These are phyloP conservation scores for Cotesia glomerata DNA, from an alignment of 1,140 invertebrate genomes.

Conservation along the genomic window DNA sequence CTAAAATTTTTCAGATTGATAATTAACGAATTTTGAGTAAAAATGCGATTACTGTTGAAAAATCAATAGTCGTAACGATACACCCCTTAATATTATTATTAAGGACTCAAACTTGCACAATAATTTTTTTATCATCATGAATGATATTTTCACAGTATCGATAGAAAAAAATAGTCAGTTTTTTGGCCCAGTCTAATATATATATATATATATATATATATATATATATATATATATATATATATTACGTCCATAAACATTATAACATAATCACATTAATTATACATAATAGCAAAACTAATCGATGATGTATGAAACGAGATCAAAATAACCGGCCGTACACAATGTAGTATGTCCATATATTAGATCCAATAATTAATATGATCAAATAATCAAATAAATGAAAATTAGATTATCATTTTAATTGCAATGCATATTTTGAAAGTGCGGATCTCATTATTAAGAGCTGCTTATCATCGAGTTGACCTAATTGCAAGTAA, in stretches of 20 bases:
- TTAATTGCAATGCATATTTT: constrained; percentile 21
- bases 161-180: too few relatives aligned
- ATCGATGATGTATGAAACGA: not conserved
- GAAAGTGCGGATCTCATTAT: constrained; percentile 13
- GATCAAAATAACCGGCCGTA: not conserved
- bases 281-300: not conserved
- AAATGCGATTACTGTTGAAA: too few relatives aligned
- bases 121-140: too few relatives aligned
- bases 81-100: too few relatives aligned
- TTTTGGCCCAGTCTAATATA: too few relatives aligned
- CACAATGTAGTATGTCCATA: not conserved
- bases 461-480: constrained; percentile 4
- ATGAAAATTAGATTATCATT: constrained; percentile 11
- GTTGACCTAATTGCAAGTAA: constrained; percentile 16
- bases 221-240: not conserved
- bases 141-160: too few relatives aligned
- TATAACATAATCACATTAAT: constrained; percentile 2
- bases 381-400: constrained; percentile 1
- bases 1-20: too few relatives aligned
- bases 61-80: too few relatives aligned
- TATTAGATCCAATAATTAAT: constrained; percentile 3
- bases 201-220: not conserved
- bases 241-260: constrained; percentile 9
- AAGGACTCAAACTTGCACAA: too few relatives aligned
- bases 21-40: too few relatives aligned